These are phyloP conservation scores for Lasiurus borealis DNA, from an alignment of 2,113 vertebrate genomes.

Conservation along the genomic window DNA sequence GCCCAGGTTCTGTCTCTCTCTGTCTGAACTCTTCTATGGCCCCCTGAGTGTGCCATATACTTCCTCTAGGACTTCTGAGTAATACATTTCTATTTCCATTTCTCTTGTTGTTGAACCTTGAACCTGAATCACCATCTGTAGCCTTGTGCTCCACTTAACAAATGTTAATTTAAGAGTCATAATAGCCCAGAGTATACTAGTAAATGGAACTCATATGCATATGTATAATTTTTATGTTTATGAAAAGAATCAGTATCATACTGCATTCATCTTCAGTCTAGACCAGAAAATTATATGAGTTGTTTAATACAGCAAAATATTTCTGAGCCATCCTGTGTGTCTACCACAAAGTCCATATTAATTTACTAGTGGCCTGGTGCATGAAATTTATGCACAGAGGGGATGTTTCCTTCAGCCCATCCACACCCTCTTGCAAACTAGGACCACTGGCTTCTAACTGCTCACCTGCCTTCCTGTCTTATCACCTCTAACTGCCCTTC, in stretches of 20 bases:
- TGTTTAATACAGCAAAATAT: not conserved
- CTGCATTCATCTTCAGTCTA: not conserved
- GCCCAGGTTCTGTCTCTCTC: not conserved
- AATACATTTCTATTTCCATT: not conserved
- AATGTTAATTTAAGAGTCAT: not conserved
- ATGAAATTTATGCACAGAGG: no score
- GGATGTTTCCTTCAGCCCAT: accelerated
- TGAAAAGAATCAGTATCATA: not conserved
- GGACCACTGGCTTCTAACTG: no score
- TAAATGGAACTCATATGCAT: not conserved
- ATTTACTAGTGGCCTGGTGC: not conserved
- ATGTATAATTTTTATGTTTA: not conserved
- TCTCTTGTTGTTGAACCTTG: not conserved
- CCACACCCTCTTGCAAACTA: no score
- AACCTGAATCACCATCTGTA: not conserved
- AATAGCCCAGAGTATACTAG: not conserved
- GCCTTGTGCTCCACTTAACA: not conserved
- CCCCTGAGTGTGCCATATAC: not conserved
- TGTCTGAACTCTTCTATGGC: no score
- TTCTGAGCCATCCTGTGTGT: not conserved
- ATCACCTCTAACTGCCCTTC: no score
- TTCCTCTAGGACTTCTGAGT: not conserved
- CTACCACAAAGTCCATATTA: not conserved
- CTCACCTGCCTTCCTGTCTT: no score
- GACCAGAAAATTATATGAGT: not conserved